These are phyloP conservation scores for Parnassius smintheus DNA, from an alignment of 2,888 invertebrate genomes.

Conservation along the genomic window DNA sequence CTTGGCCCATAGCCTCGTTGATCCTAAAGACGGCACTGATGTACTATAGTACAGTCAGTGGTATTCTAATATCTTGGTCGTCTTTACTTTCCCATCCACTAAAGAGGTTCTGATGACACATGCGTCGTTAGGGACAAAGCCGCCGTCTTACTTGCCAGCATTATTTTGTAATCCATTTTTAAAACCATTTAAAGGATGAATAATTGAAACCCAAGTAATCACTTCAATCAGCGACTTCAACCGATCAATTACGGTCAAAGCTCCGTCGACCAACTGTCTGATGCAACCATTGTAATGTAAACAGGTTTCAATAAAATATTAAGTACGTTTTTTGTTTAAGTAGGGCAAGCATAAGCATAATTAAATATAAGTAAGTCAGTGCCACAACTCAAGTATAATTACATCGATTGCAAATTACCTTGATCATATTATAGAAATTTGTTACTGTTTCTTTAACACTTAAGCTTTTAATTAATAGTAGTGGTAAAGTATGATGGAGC, in stretches of 20 bases:
- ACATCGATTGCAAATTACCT: slow-evolving; percentile 4
- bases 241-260: neutral
- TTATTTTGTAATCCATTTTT: too few relatives aligned
- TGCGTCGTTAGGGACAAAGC: too few relatives aligned
- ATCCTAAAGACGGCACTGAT: too few relatives aligned
- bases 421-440: neutral
- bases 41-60: too few relatives aligned
- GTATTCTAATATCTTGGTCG: too few relatives aligned
- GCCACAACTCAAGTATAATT: neutral
- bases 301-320: slow-evolving; percentile 13
- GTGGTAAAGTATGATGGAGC: slow-evolving; percentile 1
- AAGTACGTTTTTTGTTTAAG: neutral
- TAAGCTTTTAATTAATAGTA: slow-evolving; percentile 17
- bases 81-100: too few relatives aligned
- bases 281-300: slow-evolving; percentile 9
- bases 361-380: neutral
- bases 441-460: neutral
- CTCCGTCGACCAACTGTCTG: slow-evolving; percentile 5
- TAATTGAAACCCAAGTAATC: too few relatives aligned
- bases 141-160: too few relatives aligned
- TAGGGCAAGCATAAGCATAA: slow-evolving; percentile 2
- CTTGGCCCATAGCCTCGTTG: too few relatives aligned
- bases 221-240: too few relatives aligned
- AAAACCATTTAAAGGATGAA: too few relatives aligned
- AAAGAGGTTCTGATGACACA: too few relatives aligned